Conservation (phyloP, 2,113 vertebrate genomes). For the Carettochelys insculpta region DNA sequence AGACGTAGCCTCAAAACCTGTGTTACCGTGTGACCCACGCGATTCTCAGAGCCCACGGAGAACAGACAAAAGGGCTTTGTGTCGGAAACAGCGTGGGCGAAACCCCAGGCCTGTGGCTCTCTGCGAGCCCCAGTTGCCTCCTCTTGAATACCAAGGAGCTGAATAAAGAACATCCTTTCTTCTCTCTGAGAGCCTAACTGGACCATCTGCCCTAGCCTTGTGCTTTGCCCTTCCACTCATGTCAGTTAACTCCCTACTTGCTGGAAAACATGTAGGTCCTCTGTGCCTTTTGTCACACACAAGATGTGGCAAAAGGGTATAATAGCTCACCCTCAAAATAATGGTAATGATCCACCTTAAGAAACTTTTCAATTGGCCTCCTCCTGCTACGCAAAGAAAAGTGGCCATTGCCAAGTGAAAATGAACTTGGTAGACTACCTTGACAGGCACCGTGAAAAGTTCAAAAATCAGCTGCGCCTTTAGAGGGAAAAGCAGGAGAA, state of each 20-base stretch:
- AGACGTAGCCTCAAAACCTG: background rate
- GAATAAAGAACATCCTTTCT: too few species aligned
- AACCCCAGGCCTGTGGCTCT: background rate
- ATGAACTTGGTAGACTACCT: background rate
- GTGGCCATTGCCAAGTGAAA: background rate
- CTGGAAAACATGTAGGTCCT: too few species aligned
- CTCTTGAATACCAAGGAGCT: background rate
- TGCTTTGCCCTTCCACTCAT: background rate
- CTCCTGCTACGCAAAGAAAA: background rate
- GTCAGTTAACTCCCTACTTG: background rate
- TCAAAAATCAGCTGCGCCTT: background rate
- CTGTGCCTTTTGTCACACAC: background rate
- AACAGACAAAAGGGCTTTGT: background rate
- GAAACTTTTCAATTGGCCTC: background rate
- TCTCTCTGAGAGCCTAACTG: background rate
- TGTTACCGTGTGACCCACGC: too few species aligned
- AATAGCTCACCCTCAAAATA: background rate
- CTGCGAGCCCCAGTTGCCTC: background rate
- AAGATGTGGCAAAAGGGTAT: background rate
- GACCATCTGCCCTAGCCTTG: background rate
- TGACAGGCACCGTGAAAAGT: background rate
- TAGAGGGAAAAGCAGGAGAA: background rate
- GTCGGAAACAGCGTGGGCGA: background rate
- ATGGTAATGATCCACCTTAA: background rate
- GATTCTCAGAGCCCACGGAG: too few species aligned